phyloP scores from a whole-genome alignment of 2,888 invertebrate species.

The Cordilura impudica region DNA sequence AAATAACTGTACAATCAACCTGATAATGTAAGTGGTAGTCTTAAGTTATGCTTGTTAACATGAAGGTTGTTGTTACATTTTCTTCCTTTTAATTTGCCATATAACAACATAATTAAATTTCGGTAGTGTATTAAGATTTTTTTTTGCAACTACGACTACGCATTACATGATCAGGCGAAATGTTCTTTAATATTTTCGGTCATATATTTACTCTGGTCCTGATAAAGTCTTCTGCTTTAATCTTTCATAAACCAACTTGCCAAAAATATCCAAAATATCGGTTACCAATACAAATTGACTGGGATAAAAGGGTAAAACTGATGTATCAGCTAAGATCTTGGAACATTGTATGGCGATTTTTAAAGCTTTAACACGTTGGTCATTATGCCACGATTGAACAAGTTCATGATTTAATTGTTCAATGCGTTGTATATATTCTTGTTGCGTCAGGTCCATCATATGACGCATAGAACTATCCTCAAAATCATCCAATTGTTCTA shows the following conservation, averaged over 20 bases:
- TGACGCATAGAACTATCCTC: constrained; percentile 93
- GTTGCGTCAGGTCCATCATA: constrained; percentile 93
- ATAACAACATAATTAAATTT: no score
- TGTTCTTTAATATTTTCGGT: no score
- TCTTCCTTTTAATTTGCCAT: no score
- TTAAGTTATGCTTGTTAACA: no score
- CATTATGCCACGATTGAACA: constrained; percentile 93
- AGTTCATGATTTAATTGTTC: constrained; percentile 95
- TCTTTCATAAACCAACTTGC: constrained; percentile 91
- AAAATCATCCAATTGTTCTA: constrained; percentile 96
- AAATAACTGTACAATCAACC: neutral
- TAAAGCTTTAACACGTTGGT: constrained; percentile 95
- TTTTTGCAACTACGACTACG: no score
- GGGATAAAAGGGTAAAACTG: constrained; percentile 96
- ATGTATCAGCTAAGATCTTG: constrained; percentile 92
- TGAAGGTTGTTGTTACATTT: no score
- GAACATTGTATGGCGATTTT: constrained; percentile 99
- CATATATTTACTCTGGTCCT: constrained; percentile 51
- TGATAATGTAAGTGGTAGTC: neutral
- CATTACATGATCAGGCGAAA: no score
- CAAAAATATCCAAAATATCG: constrained; percentile 97
- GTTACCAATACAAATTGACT: constrained; percentile 98
- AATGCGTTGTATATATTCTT: constrained; percentile 92
- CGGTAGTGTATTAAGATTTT: no score
- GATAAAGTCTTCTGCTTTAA: constrained; percentile 84